These are phyloP conservation scores for Phaedon cochleariae DNA, from an alignment of 2,888 invertebrate species.

Conservation along the genomic window DNA sequence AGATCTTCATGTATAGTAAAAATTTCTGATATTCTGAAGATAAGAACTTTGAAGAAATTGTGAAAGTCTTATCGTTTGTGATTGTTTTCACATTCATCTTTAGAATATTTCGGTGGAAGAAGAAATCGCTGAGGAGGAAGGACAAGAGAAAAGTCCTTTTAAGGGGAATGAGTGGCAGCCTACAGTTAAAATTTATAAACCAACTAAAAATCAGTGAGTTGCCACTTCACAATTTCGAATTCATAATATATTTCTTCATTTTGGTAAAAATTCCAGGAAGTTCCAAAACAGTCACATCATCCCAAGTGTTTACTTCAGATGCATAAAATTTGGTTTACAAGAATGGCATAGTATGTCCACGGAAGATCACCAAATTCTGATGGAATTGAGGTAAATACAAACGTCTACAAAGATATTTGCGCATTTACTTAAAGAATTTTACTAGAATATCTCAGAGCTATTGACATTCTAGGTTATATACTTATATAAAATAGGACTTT, in stretches of 20 bases:
- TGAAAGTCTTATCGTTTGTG: too few relatives aligned
- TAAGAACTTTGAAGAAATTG: too few relatives aligned
- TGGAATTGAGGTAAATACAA: slow-evolving; percentile 12
- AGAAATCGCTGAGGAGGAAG: neutral
- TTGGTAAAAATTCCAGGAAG: neutral
- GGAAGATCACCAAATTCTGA: neutral
- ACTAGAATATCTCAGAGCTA: too few relatives aligned
- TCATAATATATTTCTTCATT: neutral
- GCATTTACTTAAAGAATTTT: too few relatives aligned
- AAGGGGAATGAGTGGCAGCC: slow-evolving; percentile 20
- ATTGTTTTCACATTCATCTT: slow-evolving; percentile 5
- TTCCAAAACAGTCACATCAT: neutral
- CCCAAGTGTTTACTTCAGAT: slow-evolving; percentile 3
- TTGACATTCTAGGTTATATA: too few relatives aligned
- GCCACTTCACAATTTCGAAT: too few relatives aligned
- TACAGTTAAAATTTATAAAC: neutral
- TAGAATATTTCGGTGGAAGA: slow-evolving; percentile 23
- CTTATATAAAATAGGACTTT: too few relatives aligned
- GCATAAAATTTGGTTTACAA: slow-evolving; percentile 14
- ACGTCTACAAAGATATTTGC: neutral
- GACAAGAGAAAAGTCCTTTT: slow-evolving; percentile 22
- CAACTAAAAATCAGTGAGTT: slow-evolving; percentile 16
- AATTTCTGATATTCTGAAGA: too few relatives aligned
- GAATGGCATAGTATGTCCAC: slow-evolving; percentile 11
- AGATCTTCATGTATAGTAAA: too few relatives aligned